Evolutionary conservation across 1,140 invertebrate genomes (phyloP).

Genomic region (Condylostylus longicornis): DNA sequence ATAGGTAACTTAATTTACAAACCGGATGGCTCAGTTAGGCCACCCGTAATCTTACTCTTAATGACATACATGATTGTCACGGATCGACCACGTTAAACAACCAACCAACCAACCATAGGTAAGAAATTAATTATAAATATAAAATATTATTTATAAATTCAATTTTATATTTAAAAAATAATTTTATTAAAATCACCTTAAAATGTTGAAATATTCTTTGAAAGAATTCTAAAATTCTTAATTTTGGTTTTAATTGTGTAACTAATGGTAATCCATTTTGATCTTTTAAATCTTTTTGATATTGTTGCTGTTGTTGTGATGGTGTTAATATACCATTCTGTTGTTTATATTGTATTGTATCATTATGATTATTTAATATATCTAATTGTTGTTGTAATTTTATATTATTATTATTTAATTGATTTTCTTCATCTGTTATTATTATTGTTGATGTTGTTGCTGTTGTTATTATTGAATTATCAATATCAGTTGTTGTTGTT

Average conservation of each 20-base stretch:
- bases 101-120: background rate
- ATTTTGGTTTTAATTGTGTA: conserved; percentile 9
- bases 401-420: background rate
- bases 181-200: conserved; percentile 6
- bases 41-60: no score
- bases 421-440: conserved; percentile 2
- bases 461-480: conserved; percentile 25
- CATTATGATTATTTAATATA: background rate
- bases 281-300: no score
- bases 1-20: no score
- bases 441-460: conserved; percentile 4
- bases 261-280: no score
- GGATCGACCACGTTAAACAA: background rate
- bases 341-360: conserved; percentile 13
- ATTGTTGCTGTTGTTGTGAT: conserved; percentile 5
- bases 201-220: conserved; percentile 7
- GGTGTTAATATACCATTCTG: conserved; percentile 22
- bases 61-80: background rate
- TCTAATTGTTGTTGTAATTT: background rate
- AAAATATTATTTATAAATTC: background rate
- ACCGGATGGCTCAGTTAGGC: no score
- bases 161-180: background rate
- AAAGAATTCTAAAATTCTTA: conserved; percentile 19
- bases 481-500: conserved; percentile 5
- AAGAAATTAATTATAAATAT: background rate